Evolutionary conservation across 2,888 invertebrate genomes (phyloP).

Genomic region (Scotopteryx bipunctaria): DNA sequence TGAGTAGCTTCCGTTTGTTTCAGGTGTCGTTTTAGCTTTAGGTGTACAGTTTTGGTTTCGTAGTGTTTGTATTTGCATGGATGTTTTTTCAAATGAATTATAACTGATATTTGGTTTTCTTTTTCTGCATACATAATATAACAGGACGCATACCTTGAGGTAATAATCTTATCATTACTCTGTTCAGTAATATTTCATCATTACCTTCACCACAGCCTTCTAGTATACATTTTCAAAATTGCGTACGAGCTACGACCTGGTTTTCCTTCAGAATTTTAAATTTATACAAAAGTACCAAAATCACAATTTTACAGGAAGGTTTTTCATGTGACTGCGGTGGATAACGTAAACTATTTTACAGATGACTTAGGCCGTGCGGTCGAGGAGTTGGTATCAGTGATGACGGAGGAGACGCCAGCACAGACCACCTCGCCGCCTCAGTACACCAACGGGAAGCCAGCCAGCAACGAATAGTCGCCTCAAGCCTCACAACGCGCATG

Average conservation of each 20-base stretch:
- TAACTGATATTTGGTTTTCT: slow-evolving; percentile 44
- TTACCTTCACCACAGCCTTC: background rate
- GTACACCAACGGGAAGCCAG: slow-evolving; percentile 77
- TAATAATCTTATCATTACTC: slow-evolving; percentile 44
- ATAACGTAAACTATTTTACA: slow-evolving; percentile 55
- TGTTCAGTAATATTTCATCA: slow-evolving; percentile 3
- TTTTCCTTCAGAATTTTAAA: no score
- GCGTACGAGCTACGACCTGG: no score
- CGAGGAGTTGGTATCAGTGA: slow-evolving; percentile 94
- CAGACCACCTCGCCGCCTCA: slow-evolving; percentile 68
- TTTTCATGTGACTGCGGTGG: background rate
- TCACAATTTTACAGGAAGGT: no score
- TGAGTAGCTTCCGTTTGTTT: slow-evolving; percentile 13
- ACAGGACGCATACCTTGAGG: slow-evolving; percentile 81
- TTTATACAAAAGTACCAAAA: no score
- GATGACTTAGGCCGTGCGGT: slow-evolving; percentile 94
- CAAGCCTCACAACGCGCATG: slow-evolving; percentile 43
- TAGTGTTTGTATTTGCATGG: slow-evolving; percentile 39
- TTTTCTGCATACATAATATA: slow-evolving; percentile 58
- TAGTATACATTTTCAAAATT: no score
- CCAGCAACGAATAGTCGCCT: slow-evolving; percentile 57
- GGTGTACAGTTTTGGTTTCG: slow-evolving; percentile 16
- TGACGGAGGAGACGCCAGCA: slow-evolving; percentile 87
- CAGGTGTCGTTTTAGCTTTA: slow-evolving; percentile 10
- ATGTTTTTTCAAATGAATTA: slow-evolving; percentile 33